Evolutionary conservation across 2,113 vertebrate genomes (phyloP).

Genomic region (Corythornis vintsioides): DNA sequence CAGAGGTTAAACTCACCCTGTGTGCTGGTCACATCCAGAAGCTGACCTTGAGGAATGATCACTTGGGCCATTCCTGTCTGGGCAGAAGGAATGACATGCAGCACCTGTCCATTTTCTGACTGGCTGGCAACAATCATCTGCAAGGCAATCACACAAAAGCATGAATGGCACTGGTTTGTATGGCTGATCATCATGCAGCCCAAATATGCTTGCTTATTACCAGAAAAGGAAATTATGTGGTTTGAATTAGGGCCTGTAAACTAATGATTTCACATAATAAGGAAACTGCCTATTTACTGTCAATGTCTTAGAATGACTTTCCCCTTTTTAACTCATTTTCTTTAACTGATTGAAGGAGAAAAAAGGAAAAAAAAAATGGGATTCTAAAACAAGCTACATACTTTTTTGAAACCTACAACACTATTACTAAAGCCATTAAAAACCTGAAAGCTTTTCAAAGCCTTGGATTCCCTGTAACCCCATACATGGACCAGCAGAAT

Average conservation of each 20-base stretch:
- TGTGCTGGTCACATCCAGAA: conserved; percentile 61
- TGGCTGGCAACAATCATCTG: conserved; percentile 83
- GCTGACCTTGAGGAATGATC: conserved; percentile 78
- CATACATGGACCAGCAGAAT: neutral
- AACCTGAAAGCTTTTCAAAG: neutral
- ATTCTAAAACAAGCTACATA: neutral
- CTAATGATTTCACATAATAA: neutral
- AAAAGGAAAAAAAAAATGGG: fast-evolving
- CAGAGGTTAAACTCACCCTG: conserved; percentile 68
- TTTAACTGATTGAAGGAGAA: neutral
- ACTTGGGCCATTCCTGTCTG: conserved; percentile 77
- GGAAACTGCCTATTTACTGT: neutral
- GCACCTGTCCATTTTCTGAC: conserved; percentile 79
- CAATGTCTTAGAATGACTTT: neutral
- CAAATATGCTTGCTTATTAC: neutral
- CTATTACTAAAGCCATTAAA: neutral
- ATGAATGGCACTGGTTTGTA: neutral
- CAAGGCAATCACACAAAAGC: conserved; percentile 13
- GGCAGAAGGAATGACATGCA: conserved; percentile 79
- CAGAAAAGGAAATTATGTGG: neutral
- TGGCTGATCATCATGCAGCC: neutral
- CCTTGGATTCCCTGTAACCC: neutral
- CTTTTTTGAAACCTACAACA: neutral
- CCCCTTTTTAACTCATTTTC: neutral
- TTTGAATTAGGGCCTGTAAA: neutral